Percentiles rank a stretch among this genome's conserved stretches.
Evolutionary conservation across 2,113 vertebrate species (phyloP).

Genomic region (Nettapus auritus): DNA sequence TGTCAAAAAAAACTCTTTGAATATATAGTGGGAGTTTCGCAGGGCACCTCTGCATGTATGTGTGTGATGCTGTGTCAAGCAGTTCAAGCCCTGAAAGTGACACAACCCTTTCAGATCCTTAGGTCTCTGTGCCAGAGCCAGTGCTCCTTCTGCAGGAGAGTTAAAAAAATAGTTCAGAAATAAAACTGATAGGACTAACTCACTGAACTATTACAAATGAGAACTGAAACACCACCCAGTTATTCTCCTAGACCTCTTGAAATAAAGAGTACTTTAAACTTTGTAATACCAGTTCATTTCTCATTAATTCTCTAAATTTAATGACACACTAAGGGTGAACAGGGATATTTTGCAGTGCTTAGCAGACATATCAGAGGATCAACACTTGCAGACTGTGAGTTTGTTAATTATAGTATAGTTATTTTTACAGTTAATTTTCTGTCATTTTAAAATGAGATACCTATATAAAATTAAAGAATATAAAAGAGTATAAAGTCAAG

Average conservation of each 20-base stretch:
- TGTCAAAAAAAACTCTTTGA: not conserved
- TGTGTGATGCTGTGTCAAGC: not conserved
- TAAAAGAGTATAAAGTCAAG: not conserved
- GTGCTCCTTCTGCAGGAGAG: not conserved
- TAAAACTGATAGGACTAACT: not conserved
- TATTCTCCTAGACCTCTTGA: not conserved
- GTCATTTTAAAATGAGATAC: not conserved
- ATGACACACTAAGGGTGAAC: not conserved
- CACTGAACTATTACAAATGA: not conserved
- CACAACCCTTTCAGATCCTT: not conserved
- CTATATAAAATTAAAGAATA: not conserved
- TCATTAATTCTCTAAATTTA: not conserved
- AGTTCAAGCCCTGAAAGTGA: not conserved
- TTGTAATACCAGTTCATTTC: not conserved
- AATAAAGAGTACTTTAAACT: not conserved
- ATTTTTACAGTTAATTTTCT: constrained; percentile 11
- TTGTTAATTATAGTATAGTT: not conserved
- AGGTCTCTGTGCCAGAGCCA: not conserved
- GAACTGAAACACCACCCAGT: not conserved
- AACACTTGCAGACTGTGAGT: not conserved
- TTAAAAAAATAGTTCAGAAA: not conserved
- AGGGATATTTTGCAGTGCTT: not conserved
- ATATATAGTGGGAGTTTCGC: not conserved
- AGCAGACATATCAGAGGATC: not conserved
- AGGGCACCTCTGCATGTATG: not conserved